A percentile compares a stretch with the other conserved stretches of the same genome.
These are phyloP conservation scores for Caenorhabditis becei DNA, from an alignment of 2,888 invertebrate species.

Conservation along the genomic window DNA sequence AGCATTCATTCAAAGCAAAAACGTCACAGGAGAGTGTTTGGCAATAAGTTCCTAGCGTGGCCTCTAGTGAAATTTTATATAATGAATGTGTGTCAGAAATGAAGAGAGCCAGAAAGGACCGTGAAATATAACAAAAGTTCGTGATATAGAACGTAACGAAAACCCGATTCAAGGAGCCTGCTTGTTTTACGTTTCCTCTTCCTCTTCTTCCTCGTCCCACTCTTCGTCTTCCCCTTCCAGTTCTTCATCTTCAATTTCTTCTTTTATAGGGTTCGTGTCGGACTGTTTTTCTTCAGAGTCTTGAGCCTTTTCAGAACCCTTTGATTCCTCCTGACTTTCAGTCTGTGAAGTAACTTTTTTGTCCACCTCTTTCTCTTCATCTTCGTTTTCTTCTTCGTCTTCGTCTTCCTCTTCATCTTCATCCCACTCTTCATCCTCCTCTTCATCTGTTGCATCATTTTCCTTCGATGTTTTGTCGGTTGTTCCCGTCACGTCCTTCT, in stretches of 20 bases:
- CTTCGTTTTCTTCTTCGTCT: conserved; percentile 34
- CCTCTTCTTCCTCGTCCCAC: conserved; percentile 41
- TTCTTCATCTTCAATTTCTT: conserved; percentile 36
- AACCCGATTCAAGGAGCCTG: background rate
- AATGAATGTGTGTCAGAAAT: too few relatives aligned
- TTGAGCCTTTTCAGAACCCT: conserved; percentile 29
- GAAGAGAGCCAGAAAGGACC: too few relatives aligned
- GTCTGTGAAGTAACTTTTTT: conserved; percentile 8
- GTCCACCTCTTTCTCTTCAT: conserved; percentile 21
- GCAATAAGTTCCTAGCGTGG: background rate
- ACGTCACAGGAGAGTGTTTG: background rate
- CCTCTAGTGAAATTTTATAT: too few relatives aligned
- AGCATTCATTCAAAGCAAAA: background rate
- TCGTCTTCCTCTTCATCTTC: conserved; percentile 37
- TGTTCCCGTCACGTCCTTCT: conserved; percentile 11
- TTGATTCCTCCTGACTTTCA: conserved; percentile 31
- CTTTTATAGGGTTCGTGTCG: conserved; percentile 15
- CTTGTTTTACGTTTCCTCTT: conserved; percentile 1
- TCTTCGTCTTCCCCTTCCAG: conserved; percentile 40
- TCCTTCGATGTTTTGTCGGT: background rate
- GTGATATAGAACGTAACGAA: too few relatives aligned
- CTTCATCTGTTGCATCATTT: conserved; percentile 19
- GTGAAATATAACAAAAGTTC: too few relatives aligned
- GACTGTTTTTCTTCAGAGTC: conserved; percentile 30
- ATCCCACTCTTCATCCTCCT: conserved; percentile 28